Evolutionary conservation across 2,888 invertebrate species (phyloP), one percentile per base, ranked within the genome.

Genomic region (Aproaerema taeniolella): DNA sequence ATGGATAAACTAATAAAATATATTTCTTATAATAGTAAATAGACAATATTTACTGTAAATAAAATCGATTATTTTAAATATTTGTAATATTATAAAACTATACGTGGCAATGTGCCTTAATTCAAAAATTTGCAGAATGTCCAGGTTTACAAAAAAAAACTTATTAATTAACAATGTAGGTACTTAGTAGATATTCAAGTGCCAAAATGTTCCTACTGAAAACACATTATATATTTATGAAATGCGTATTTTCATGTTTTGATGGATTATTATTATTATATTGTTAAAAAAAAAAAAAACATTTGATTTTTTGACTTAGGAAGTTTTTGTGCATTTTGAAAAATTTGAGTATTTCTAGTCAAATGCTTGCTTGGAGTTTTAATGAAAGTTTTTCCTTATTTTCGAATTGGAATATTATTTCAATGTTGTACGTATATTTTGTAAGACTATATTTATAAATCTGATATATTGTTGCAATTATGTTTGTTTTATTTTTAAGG

Each of bases 361-460:
- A 62, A 57, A 56, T 42, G 63, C 63, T 68, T 64, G 63, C 57
- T 62, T 55, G 52, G 42, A 43, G 12, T 60, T 55, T 55, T 50
- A 47, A 45, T 61, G 49, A 42, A 57, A 54, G 47, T 40, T 43
- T 25, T n/a, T n/a, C n/a, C n/a, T n/a, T n/a, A n/a, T n/a, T n/a
- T n/a, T n/a, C n/a, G 55, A 46, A 55, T 47, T 51, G 67, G 55
- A 54, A 64, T 69, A 72, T 70, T 72, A 37, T 33, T 43, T 71
- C 58, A 70, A 62, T 69, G 62, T 72, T 73, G 78, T n/a, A n/a
- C n/a, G n/a, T n/a, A n/a, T 82, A 79, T 80, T 81, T 82, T 81
- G 72, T 81, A 81, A 73, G 69, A 76, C n/a, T n/a, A n/a, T n/a
- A 75, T 68, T 67, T 79, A 80, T 81, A 81, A 78, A 68, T 62